Evolutionary conservation across 2,888 invertebrate species (phyloP).

Genomic region (Rotaria macrura): DNA sequence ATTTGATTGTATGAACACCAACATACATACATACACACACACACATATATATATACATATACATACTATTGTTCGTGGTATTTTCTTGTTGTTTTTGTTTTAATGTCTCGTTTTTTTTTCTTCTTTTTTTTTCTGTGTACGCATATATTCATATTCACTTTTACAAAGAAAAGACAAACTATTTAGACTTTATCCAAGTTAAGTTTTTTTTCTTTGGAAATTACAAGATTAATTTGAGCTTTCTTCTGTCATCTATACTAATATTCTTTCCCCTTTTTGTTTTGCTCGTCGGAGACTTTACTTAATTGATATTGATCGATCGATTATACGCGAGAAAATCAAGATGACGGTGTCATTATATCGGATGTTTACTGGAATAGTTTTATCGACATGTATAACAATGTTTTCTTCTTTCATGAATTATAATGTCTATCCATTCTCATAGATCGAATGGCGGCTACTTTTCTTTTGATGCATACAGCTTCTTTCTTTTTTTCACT

Average conservation of each 20-base stretch:
- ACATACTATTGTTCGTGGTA: neutral
- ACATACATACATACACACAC: neutral
- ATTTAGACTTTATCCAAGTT: neutral
- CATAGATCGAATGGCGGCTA: neutral
- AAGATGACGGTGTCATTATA: neutral
- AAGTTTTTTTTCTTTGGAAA: neutral
- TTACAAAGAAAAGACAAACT: neutral
- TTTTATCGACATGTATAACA: neutral
- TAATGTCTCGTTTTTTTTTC: neutral
- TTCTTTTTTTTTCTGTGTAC: neutral
- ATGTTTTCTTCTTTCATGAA: neutral
- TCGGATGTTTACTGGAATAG: neutral
- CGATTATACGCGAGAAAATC: neutral
- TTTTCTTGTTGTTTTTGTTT: constrained; percentile 15
- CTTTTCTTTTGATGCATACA: constrained; percentile 4
- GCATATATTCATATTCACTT: neutral
- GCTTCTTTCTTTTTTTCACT: neutral
- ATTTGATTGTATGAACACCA: neutral
- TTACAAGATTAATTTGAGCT: neutral
- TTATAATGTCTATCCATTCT: neutral
- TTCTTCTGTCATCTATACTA: neutral
- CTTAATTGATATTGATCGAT: neutral
- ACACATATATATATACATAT: neutral
- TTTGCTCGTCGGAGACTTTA: no score
- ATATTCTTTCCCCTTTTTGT: neutral